Base-by-base conservation (phyloP, 2,113 vertebrate genomes). In the Nanorana parkeri region DNA sequence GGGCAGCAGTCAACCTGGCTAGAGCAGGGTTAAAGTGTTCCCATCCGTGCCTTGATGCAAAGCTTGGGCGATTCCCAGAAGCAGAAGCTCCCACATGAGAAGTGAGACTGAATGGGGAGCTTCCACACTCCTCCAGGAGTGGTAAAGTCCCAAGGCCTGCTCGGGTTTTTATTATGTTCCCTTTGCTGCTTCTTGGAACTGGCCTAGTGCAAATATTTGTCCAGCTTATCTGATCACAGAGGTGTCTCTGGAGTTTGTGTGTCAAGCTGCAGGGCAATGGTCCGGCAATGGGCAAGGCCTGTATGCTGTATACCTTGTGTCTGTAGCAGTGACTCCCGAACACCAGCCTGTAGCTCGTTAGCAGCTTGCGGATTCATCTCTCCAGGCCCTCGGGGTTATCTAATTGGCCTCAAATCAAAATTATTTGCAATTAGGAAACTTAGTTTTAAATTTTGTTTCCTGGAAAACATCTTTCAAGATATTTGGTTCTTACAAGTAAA, bases 161-260 rank as follows among this genome's bases (percentile, higher is more conserved):
- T 32, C 24, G n/a, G 47, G 6, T 17, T 21, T 15, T 11, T 60
- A 16, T 19, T 29, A 20, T 60, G 21, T 20, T 36, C 17, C 3
- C 10, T 6, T 23, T 24, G 15, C 20, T 69, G n/a, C 51, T 60
- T 36, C 28, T 58, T 54, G 55, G 29, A 51, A 13, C 24, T 47
- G 24, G 23, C n/a, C 26, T 26, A 69, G 56, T 15, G 47, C 69
- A 74, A 81, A 81, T 73, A 63, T 65, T 81, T 81, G 68, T n/a
- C 36, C 41, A 54, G 56, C 41, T 73, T 54, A 68, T 23, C 26
- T 36, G 17, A 21, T n/a, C 58, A 23, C 10, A 0, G 26, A 29
- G 69, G 52, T 32, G 69, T 11, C 0, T 21, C 4, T 55, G 16
- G 69, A 54, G 69, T 1, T 51, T 55, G 51, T 64, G 23, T 26